These are phyloP conservation scores for Acanthopleura granulata DNA, from an alignment of 2,888 invertebrate genomes.

Conservation along the genomic window DNA sequence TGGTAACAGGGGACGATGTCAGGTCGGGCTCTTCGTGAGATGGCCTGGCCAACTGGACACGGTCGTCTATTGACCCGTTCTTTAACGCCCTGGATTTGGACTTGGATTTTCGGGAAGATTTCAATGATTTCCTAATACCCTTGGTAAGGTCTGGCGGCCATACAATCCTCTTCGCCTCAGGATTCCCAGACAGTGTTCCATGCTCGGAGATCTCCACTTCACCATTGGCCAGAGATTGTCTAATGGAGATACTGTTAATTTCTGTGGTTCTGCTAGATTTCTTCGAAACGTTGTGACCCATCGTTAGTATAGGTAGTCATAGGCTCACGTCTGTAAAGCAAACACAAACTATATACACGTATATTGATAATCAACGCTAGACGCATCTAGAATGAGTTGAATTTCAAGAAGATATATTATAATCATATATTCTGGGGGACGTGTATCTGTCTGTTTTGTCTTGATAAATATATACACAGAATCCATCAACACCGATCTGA, in stretches of 20 bases:
- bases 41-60: neutral
- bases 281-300: conserved; percentile 1
- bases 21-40: neutral
- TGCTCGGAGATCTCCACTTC: neutral
- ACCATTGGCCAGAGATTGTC: neutral
- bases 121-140: neutral
- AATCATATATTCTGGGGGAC: too few relatives aligned
- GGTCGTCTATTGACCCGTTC: neutral
- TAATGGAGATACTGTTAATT: neutral
- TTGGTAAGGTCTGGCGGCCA: neutral
- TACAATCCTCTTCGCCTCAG: neutral
- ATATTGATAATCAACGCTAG: too few relatives aligned
- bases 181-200: neutral
- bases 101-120: neutral
- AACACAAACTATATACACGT: too few relatives aligned
- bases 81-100: neutral
- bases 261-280: neutral
- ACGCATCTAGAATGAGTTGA: too few relatives aligned
- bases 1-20: neutral
- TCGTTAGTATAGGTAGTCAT: neutral
- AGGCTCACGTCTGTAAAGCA: too few relatives aligned
- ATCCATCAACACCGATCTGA: too few relatives aligned
- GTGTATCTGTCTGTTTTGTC: too few relatives aligned
- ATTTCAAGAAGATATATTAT: too few relatives aligned
- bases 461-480: too few relatives aligned